Evolutionary conservation across 2,113 vertebrate species (phyloP).

Genomic region (Asarcornis scutulata): DNA sequence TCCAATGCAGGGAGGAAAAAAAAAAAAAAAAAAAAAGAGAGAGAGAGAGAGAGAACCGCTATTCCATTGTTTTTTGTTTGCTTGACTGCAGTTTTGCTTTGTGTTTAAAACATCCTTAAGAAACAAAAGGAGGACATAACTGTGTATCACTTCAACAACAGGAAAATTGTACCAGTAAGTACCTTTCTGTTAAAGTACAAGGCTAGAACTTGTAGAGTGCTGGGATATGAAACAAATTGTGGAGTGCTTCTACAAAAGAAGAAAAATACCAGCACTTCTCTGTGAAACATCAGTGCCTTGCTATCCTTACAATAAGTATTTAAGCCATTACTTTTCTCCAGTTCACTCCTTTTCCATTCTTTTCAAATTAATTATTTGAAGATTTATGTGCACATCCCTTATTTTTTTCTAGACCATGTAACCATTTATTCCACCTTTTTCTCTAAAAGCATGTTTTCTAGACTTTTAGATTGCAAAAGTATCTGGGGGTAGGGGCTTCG

Average conservation of each 20-base stretch:
- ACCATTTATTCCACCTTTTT: not conserved
- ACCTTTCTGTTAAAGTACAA: not conserved
- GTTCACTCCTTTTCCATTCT: not conserved
- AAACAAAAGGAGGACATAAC: not conserved
- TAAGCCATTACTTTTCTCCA: not conserved
- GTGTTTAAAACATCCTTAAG: not conserved
- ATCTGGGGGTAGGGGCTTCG: not conserved
- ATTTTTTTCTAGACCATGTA: not conserved
- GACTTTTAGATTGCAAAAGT: not conserved
- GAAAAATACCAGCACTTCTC: not conserved
- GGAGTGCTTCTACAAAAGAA: not conserved
- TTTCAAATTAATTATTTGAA: not conserved
- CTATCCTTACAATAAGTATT: not conserved
- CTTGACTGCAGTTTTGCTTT: not conserved
- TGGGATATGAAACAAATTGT: not conserved
- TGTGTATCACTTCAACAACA: not conserved
- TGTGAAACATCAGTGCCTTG: not conserved
- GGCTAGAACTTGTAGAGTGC: not conserved
- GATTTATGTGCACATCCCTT: accelerated
- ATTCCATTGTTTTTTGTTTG: not conserved
- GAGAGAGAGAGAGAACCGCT: no score
- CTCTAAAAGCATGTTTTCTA: not conserved
- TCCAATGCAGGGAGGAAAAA: not conserved
- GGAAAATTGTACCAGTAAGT: not conserved
- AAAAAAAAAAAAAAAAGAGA: not conserved